Conservation (phyloP, 2,113 vertebrate genomes). For the Melospiza melodia region DNA sequence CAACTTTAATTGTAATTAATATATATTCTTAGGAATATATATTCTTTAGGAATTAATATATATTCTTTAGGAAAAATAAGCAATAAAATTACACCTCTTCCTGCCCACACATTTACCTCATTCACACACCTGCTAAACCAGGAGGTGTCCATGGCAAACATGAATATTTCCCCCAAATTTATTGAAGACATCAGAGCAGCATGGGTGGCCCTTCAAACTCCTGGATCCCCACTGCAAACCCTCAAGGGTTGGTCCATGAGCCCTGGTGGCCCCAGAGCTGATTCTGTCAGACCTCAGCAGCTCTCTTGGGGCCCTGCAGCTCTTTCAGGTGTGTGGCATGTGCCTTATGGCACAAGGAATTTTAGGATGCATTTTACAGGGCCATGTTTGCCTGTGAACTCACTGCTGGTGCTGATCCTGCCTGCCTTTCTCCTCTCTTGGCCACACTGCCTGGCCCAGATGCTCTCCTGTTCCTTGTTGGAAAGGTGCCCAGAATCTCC, state of each 20-base stretch:
- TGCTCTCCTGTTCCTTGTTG: neutral
- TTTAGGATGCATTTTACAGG: neutral
- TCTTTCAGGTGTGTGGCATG: neutral
- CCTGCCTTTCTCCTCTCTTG: neutral
- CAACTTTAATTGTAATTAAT: neutral
- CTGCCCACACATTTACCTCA: neutral
- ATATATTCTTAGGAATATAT: neutral
- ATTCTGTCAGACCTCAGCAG: neutral
- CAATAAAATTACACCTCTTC: neutral
- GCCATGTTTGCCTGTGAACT: neutral
- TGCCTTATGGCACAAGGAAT: neutral
- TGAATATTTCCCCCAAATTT: rapidly evolving
- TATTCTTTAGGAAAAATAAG: neutral
- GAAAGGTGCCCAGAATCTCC: neutral
- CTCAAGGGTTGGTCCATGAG: neutral
- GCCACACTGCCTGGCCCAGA: neutral
- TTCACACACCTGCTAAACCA: neutral
- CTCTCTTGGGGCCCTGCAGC: neutral
- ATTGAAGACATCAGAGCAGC: neutral
- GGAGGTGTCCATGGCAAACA: neutral
- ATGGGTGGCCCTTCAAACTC: neutral
- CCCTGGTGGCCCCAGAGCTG: neutral
- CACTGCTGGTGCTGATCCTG: neutral
- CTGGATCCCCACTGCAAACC: neutral
- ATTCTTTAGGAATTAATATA: neutral